A percentile compares a stretch with the other conserved stretches of the same genome.
phyloP scores from a whole-genome alignment of 2,888 invertebrate species.

The Drosophila dives region DNA sequence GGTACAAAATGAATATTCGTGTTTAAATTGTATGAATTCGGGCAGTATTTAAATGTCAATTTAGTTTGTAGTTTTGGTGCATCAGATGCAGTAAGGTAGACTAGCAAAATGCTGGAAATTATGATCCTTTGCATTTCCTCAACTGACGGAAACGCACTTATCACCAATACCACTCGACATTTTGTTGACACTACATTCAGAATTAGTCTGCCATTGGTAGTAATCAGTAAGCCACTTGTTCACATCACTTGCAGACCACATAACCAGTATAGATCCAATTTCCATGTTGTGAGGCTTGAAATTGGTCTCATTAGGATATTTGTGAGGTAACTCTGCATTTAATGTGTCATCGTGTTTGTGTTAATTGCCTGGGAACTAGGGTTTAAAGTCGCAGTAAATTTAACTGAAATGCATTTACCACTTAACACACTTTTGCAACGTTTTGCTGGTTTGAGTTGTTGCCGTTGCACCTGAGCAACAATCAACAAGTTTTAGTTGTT shows the following conservation, averaged over 20 bases:
- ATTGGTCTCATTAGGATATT: conserved; percentile 16
- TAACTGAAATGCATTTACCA: conserved; percentile 52
- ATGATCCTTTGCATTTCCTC: conserved; percentile 41
- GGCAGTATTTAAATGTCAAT: conserved; percentile 3
- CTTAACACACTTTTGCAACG: conserved; percentile 59
- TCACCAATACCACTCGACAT: conserved; percentile 42
- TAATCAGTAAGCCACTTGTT: conserved; percentile 27
- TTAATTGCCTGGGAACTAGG: conserved; percentile 35
- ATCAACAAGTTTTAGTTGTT: conserved; percentile 69
- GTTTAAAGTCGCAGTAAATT: conserved; percentile 47
- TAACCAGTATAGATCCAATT: conserved; percentile 33
- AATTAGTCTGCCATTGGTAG: conserved; percentile 31
- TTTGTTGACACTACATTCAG: conserved; percentile 17
- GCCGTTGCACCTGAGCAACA: conserved; percentile 51
- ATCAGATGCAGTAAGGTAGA: neutral
- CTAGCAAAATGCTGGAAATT: conserved; percentile 18
- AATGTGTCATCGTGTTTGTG: conserved; percentile 22
- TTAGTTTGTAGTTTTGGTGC: conserved; percentile 7
- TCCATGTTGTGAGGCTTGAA: conserved; percentile 40
- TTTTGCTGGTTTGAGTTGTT: conserved; percentile 20
- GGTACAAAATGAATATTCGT: neutral
- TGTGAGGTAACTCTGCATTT: conserved; percentile 16
- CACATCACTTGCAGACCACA: conserved; percentile 20
- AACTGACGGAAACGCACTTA: conserved; percentile 38
- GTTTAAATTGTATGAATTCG: neutral